Evolutionary conservation across 2,888 invertebrate genomes (phyloP), one percentile per base, ranked within the genome.

Genomic region (Phlogophora meticulosa): DNA sequence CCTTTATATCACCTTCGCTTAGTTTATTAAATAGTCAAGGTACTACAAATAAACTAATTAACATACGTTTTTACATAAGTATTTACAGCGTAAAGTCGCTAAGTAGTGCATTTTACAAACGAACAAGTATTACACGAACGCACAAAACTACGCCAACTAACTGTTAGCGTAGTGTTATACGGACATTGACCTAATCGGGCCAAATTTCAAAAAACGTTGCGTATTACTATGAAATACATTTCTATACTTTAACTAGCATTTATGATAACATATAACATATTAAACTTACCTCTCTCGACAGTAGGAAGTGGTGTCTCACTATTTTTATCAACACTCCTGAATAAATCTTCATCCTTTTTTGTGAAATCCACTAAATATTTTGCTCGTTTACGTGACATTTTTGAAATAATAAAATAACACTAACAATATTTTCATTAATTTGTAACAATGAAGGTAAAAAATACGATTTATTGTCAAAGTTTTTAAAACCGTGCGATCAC

Each of bases 81-180:
- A 61, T 46, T 61, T 46, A 62, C 36, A 5, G 53, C 20, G 32
- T 38, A n/a, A 55, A 36, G 61, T 45, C 53, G 61, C 61, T 61
- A 61, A 53, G 36, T 53, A 53, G 46, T 45, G 11, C 5, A 45
- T 55, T 46, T 62, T 46, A 62, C 57, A 28, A 55, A 62, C 24
- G 46, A 32, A 48, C 55, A 45, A 53, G 7, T 40, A 53, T 22
- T n/a, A 61, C 28, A 62, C 36, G 51, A 51, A 57, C 51, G 63
- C 49, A 57, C 56, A 51, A 57, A 48, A 57, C 42, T 57, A 49
- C 36, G 49, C 46, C 53, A 65, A 65, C 58, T 28, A 58, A 5
- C 43, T 9, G 58, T 58, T 38, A 64, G 52, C 51, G 58, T 64
- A 65, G 43, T 58, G 17, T 65, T 45, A 5, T 17, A 55, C 60